These are phyloP conservation scores for Pectinophora gossypiella DNA, from an alignment of 1,140 invertebrate species.

Conservation along the genomic window DNA sequence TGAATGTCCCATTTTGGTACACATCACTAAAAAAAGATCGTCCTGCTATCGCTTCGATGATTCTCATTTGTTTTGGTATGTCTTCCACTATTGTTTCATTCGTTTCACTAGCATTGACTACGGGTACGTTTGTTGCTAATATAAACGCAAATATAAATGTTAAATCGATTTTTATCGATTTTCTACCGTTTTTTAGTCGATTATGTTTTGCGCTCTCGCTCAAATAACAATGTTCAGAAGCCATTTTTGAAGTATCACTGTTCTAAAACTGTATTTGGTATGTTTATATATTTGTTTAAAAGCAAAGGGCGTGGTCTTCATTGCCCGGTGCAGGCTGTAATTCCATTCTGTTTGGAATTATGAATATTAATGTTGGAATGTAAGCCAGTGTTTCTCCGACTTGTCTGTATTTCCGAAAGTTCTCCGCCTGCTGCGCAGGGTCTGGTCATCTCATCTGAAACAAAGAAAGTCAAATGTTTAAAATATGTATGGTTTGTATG, in stretches of 20 bases:
- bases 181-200: neutral
- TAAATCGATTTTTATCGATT: conserved; percentile 3
- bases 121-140: conserved; percentile 14
- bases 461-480: conserved; percentile 14
- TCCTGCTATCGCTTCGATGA: conserved; percentile 50
- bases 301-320: conserved; percentile 17
- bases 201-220: neutral
- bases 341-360: conserved; percentile 33
- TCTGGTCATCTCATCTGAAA: conserved; percentile 27
- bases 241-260: conserved; percentile 60
- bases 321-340: conserved; percentile 25
- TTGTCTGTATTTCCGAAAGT: conserved; percentile 9
- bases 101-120: conserved; percentile 33
- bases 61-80: conserved; percentile 42
- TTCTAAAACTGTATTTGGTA: conserved; percentile 18
- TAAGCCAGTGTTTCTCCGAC: conserved; percentile 8
- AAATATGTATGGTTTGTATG: too few species aligned
- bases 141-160: conserved; percentile 29
- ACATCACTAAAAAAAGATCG: conserved; percentile 43
- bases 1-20: conserved; percentile 67
- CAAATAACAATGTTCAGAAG: conserved; percentile 9
- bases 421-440: neutral
- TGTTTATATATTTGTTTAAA: conserved; percentile 21
- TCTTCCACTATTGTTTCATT: conserved; percentile 32
- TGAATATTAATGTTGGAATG: conserved; percentile 13